A percentile compares a stretch with the other conserved stretches of the same genome.
These are phyloP conservation scores for Atlantisia rogersi DNA, from an alignment of 2,113 vertebrate genomes.

Conservation along the genomic window DNA sequence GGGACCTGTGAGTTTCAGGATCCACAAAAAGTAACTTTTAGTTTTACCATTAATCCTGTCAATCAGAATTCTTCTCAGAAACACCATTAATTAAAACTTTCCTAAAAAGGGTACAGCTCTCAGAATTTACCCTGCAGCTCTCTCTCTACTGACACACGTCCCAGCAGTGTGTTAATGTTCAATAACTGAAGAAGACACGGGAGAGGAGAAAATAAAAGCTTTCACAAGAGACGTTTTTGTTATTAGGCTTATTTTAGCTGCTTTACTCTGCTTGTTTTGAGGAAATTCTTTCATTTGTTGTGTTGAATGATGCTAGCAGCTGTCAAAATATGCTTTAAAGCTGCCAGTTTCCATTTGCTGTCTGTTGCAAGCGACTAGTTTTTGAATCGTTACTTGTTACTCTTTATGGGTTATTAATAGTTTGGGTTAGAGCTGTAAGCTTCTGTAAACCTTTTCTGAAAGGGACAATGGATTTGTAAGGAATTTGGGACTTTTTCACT, in stretches of 20 bases:
- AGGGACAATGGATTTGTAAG: not conserved
- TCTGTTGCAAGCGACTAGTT: not conserved
- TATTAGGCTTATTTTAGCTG: slow-evolving; percentile 43
- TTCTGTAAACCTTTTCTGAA: not conserved
- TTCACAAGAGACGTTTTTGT: slow-evolving; percentile 20
- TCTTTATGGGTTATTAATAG: slow-evolving; percentile 4
- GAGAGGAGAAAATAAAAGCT: not conserved
- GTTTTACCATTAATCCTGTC: slow-evolving; percentile 22
- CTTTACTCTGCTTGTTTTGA: slow-evolving; percentile 44
- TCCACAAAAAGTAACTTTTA: slow-evolving; percentile 41
- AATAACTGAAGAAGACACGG: not conserved
- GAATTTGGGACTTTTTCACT: not conserved
- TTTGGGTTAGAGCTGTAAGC: not conserved
- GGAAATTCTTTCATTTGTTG: slow-evolving; percentile 53
- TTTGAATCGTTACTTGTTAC: not conserved
- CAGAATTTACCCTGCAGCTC: not conserved
- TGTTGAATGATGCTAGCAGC: slow-evolving; percentile 43
- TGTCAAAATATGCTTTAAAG: slow-evolving; percentile 61
- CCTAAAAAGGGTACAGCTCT: not conserved
- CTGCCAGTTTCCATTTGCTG: slow-evolving; percentile 47
- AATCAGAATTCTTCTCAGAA: slow-evolving; percentile 41
- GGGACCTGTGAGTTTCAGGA: slow-evolving; percentile 19
- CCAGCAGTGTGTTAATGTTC: not conserved
- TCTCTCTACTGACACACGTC: not conserved
- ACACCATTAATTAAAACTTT: slow-evolving; percentile 1